These are phyloP conservation scores for Acanthurus tractus DNA, from an alignment of 2,797 vertebrate species.

Conservation along the genomic window DNA sequence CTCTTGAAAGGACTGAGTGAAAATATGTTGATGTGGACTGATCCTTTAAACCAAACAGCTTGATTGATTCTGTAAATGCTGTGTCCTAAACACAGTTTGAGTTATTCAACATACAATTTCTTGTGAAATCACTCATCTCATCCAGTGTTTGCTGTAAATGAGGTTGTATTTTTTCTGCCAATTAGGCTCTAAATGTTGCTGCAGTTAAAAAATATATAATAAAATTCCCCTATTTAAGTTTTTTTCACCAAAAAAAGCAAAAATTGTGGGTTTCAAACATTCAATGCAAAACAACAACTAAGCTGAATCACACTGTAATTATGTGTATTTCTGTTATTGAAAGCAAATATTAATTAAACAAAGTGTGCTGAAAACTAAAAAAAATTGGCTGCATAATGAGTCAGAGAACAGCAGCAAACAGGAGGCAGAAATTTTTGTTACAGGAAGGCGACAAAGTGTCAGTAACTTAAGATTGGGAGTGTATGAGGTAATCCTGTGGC, in stretches of 20 bases:
- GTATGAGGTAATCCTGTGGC: slow-evolving; percentile 74
- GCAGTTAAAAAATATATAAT: neutral
- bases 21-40: neutral
- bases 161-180: neutral
- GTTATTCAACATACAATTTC: neutral
- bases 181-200: neutral
- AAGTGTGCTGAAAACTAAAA: neutral
- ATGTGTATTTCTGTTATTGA: neutral
- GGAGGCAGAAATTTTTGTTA: slow-evolving; percentile 11
- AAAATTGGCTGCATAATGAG: neutral
- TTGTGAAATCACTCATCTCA: slow-evolving; percentile 10
- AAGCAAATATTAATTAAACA: neutral
- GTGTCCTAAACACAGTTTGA: neutral
- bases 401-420: slow-evolving; percentile 12
- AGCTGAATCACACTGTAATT: too few relatives aligned
- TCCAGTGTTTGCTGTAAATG: neutral
- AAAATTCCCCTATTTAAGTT: too few relatives aligned
- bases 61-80: neutral
- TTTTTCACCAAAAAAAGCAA: too few relatives aligned
- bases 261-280: too few relatives aligned
- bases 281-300: too few relatives aligned
- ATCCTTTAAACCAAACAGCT: neutral
- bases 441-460: slow-evolving; percentile 36
- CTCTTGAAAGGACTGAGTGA: neutral
- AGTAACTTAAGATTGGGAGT: slow-evolving; percentile 55